Conservation (phyloP, 2,113 vertebrate genomes). For the Arvicanthis niloticus region DNA sequence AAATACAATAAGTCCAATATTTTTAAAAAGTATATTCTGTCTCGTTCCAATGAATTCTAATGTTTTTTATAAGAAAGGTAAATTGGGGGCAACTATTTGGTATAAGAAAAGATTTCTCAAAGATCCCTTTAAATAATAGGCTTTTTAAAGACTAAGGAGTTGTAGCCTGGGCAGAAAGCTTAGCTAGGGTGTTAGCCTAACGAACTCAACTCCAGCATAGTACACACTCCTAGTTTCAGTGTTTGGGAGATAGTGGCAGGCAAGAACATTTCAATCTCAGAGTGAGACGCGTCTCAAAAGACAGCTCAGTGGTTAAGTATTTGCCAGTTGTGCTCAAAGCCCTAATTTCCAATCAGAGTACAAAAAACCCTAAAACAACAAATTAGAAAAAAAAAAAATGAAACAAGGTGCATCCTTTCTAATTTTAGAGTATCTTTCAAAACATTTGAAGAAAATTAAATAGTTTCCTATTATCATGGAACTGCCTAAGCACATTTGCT, state of each 20-base stretch:
- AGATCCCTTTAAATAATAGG: slow-evolving; percentile 25
- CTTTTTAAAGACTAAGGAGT: neutral
- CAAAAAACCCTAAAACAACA: neutral
- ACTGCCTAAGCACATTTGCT: neutral
- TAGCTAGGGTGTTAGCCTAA: neutral
- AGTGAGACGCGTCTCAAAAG: neutral
- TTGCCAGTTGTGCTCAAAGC: neutral
- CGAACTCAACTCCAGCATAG: neutral
- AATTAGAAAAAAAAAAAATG: slow-evolving; percentile 26
- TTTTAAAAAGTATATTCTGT: neutral
- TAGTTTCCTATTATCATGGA: slow-evolving; percentile 5
- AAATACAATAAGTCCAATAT: neutral
- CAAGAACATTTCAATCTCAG: neutral
- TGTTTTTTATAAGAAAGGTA: slow-evolving; percentile 8
- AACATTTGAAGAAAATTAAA: neutral
- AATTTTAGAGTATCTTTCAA: neutral
- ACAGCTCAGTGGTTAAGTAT: neutral
- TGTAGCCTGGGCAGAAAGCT: neutral
- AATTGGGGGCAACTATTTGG: neutral
- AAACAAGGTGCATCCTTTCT: slow-evolving; percentile 16
- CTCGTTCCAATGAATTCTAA: slow-evolving; percentile 41
- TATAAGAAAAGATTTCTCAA: slow-evolving; percentile 33
- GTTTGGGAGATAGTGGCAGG: neutral
- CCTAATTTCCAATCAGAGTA: neutral
- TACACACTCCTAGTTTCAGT: neutral